These are phyloP conservation scores for Naso thynnoides DNA, from an alignment of 2,797 vertebrate species.

Conservation along the genomic window DNA sequence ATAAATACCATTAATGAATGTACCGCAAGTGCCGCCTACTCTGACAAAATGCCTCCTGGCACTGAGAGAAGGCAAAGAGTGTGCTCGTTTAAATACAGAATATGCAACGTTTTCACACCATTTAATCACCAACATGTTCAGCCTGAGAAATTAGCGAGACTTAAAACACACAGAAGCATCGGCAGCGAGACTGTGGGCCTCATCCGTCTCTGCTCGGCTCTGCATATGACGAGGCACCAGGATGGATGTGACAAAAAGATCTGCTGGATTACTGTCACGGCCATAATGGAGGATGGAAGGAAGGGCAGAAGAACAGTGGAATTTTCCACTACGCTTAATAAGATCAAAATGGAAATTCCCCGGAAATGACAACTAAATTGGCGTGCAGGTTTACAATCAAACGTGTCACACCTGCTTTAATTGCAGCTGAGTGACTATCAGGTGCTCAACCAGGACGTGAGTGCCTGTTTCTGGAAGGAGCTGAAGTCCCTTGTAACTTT, in stretches of 20 bases:
- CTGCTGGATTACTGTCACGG: conserved; percentile 15
- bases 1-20: conserved; percentile 53
- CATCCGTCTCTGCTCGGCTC: conserved; percentile 14
- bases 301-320: background rate
- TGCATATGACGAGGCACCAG: conserved; percentile 28
- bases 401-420: background rate
- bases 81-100: conserved; percentile 53
- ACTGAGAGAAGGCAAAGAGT: conserved; percentile 22
- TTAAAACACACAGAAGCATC: conserved; percentile 46
- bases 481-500: too few relatives aligned
- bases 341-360: conserved; percentile 15
- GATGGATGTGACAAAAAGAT: conserved; percentile 12
- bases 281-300: too few relatives aligned
- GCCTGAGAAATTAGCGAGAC: conserved; percentile 56
- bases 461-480: background rate
- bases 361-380: conserved; percentile 11
- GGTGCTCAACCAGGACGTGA: background rate
- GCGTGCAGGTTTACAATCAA: background rate
- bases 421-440: background rate
- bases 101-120: conserved; percentile 60
- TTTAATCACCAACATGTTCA: conserved; percentile 57
- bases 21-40: conserved; percentile 9
- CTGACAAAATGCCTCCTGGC: conserved; percentile 50
- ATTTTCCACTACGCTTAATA: background rate
- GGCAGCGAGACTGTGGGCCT: conserved; percentile 26